Base-by-base conservation (phyloP, 2,797 vertebrate genomes). In the Microctenopoma lineatum region DNA sequence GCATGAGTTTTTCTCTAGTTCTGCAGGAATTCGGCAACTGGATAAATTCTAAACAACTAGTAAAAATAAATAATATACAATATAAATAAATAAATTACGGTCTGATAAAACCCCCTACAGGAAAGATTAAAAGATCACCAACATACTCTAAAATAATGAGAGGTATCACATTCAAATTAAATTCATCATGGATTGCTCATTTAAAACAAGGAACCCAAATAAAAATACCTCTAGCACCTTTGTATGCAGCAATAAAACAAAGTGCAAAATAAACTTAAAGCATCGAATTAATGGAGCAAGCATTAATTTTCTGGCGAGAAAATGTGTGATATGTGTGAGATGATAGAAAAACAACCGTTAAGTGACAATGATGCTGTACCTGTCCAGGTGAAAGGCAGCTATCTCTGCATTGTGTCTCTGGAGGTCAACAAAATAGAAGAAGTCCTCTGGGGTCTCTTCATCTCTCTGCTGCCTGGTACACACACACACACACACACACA, bases 391-490 rank as follows among this genome's bases (percentile, higher is more conserved):
- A 84, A 99, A 99, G 27, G 97, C 96, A 0, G 97, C 98, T 0
- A 99, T 97, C 93, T 99, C 98, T 0, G 97, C 97, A 0, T 98
- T 99, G 93, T 99, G 98, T 81, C 98, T 93, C 92, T 99, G 97
- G 63, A 96, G 94, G 83, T 99, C 97, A 0, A 98, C 93, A 7
- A 99, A 99, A 73, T 98, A 99, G 90, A 99, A 99, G 39, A 96
- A 91, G 50, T 99, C 95, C 26, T 91, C 95, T 0, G 97, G 96
- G 0, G 98, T 99, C 90, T 97, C 95, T 4, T 97, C 94, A 0
- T 97, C 92, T 0, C 97, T 95, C 79, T 94, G 94, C 93, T 99
- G 98, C 92, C 97, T 98, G 77, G 66, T 26, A 80, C 18, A 59
- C 65, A 70, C 47, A 78, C 52, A 75, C 25, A 79, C 59, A 73